phyloP scores from a whole-genome alignment of 2,113 vertebrate species.

The Odontesthes bonariensis region DNA sequence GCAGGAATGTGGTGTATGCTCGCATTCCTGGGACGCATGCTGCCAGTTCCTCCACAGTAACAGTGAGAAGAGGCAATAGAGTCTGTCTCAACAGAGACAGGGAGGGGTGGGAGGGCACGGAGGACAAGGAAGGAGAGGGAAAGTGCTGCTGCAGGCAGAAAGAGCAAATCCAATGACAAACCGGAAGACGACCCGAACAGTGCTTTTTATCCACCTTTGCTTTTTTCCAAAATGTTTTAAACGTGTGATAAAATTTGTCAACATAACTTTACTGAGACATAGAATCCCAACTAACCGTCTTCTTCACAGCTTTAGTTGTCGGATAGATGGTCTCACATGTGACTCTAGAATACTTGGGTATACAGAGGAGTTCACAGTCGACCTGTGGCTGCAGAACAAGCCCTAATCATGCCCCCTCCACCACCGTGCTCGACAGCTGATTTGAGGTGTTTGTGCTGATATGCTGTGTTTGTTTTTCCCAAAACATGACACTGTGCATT shows the following conservation, averaged over 20 bases:
- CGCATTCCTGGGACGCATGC: slow-evolving; percentile 72
- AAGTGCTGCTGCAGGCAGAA: slow-evolving; percentile 3
- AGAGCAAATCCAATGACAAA: slow-evolving; percentile 6
- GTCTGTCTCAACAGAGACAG: slow-evolving; percentile 37
- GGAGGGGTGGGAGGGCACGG: slow-evolving; percentile 6
- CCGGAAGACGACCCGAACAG: not conserved
- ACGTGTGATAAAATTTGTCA: not conserved
- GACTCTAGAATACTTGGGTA: not conserved
- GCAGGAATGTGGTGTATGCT: slow-evolving; percentile 61
- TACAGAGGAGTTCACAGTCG: not conserved
- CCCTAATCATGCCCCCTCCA: not conserved
- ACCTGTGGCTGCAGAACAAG: not conserved
- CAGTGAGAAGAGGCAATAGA: slow-evolving; percentile 40
- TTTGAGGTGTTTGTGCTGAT: not conserved
- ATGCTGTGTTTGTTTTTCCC: not conserved
- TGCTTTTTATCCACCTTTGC: not conserved
- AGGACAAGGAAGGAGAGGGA: not conserved
- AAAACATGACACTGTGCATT: not conserved
- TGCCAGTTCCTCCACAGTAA: slow-evolving; percentile 64
- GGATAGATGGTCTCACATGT: not conserved
- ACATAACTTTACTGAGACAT: not conserved
- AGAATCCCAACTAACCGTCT: not conserved
- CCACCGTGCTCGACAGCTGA: not conserved
- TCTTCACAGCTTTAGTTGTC: no score
- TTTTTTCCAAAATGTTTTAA: not conserved